A percentile compares a stretch with the other conserved stretches of the same genome.
Evolutionary conservation across 2,888 invertebrate genomes (phyloP).

Genomic region (Agrochola circellaris): DNA sequence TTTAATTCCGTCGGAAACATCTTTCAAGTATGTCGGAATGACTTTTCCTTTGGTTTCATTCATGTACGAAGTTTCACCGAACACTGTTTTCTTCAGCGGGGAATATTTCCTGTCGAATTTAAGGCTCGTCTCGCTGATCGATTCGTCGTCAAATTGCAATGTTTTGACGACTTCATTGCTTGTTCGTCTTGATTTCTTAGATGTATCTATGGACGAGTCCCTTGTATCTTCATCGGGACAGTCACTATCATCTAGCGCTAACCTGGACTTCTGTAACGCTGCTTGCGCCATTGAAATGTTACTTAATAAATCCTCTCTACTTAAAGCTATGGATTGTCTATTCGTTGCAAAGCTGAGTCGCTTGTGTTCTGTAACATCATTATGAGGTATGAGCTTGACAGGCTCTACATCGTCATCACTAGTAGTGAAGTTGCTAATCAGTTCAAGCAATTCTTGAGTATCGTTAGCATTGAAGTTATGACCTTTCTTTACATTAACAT

Average conservation of each 20-base stretch:
- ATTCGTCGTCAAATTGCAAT: constrained; percentile 83
- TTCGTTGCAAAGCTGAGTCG: constrained; percentile 72
- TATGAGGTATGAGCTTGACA: constrained; percentile 39
- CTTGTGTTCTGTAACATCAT: constrained; percentile 58
- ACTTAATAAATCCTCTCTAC: constrained; percentile 78
- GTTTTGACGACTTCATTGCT: constrained; percentile 84
- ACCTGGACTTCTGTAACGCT: constrained; percentile 74
- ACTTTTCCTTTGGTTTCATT: constrained; percentile 77
- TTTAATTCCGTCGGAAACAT: constrained; percentile 81
- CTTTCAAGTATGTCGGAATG: constrained; percentile 80
- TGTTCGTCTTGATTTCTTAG: constrained; percentile 66
- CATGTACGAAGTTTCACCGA: constrained; percentile 77
- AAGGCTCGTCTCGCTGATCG: constrained; percentile 68
- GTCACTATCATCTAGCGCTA: constrained; percentile 72
- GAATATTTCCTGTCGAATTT: constrained; percentile 65
- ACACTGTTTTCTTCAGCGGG: constrained; percentile 79
- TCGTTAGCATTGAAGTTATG: constrained; percentile 76
- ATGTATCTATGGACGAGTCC: constrained; percentile 50
- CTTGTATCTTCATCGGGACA: constrained; percentile 69
- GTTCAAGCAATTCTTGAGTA: constrained; percentile 81
- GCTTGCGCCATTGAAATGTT: constrained; percentile 83
- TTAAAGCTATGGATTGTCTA: constrained; percentile 76
- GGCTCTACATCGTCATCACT: constrained; percentile 48
- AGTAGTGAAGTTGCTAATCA: constrained; percentile 80
- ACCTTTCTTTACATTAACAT: constrained; percentile 18